Percentiles rank a stretch among this genome's conserved stretches.
Conservation (phyloP, 2,113 vertebrate genomes). For the Orthonyx spaldingii region DNA sequence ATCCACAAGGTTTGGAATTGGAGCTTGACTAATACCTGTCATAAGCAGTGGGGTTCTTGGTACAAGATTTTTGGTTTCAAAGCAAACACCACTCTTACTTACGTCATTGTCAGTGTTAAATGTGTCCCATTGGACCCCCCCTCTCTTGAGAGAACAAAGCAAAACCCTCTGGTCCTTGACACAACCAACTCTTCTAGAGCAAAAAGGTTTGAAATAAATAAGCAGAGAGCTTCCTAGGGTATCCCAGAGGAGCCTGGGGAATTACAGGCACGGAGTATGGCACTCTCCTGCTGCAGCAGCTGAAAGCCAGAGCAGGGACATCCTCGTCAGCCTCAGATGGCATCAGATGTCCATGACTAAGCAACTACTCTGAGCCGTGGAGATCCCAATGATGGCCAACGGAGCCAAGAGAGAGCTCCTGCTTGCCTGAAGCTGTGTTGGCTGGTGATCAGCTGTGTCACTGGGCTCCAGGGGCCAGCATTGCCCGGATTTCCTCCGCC, state of each 20-base stretch:
- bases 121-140: background rate
- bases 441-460: background rate
- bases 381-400: background rate
- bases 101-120: background rate
- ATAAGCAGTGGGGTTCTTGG: background rate
- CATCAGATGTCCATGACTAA: background rate
- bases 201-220: background rate
- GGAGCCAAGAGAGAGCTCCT: background rate
- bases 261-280: background rate
- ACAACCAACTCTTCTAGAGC: background rate
- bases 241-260: background rate
- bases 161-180: background rate
- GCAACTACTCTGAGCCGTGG: background rate
- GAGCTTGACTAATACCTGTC: background rate
- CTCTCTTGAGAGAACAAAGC: background rate
- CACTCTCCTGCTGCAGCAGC: background rate
- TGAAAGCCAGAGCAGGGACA: background rate
- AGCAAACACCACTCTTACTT: background rate
- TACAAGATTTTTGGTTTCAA: background rate
- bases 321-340: background rate
- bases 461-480: background rate
- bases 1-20: background rate
- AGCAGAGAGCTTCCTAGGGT: background rate
- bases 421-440: background rate
- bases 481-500: background rate